Evolutionary conservation across 2,113 vertebrate species (phyloP), one percentile per base, ranked within the genome.

Genomic region (Petroica traversi): DNA sequence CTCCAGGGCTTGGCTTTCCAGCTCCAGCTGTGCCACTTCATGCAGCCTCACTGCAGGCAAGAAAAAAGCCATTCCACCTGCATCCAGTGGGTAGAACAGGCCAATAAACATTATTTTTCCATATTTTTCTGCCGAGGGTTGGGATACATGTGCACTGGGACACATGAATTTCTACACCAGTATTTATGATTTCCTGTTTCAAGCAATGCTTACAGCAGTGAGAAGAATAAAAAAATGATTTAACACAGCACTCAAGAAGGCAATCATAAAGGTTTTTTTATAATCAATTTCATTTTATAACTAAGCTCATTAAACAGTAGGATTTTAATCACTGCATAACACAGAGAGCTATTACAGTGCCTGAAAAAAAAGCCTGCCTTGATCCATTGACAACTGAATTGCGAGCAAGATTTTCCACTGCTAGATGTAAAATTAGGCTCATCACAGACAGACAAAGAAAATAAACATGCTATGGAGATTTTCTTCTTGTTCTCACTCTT

Each of bases 241-340:
- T 90, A 95, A 95, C 82, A 41, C 0, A 7, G 75, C 67, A 90
- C 76, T 95, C 71, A 82, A 80, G 48, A 86, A 96, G 55, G 94
- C 88, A 95, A 94, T 90, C 82, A 77, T 73, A 66, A 75, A 85
- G 15, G 6, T 0, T 63, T 91, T 87, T 93, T 91, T 51, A 92
- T 63, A 96, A 94, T 96, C 94, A 90, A 95, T 96, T 96, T 88
- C 68, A 69, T 94, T 96, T 96, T 96, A 96, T 68, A 93, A 22
- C 92, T 88, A 55, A 83, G 80, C 95, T 94, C 92, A 93, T 96
- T 96, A 92, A 96, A 94, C 90, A 90, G 94, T 54, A 41, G 95
- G 92, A 77, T 95, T 96, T 96, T 97, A 94, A 96, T 96, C 93
- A 96, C 90, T 67, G 43, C 36, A 41, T 29, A 95, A 89, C 82